These are phyloP conservation scores for Oophaga pumilio DNA, from an alignment of 2,113 vertebrate genomes.

Conservation along the genomic window DNA sequence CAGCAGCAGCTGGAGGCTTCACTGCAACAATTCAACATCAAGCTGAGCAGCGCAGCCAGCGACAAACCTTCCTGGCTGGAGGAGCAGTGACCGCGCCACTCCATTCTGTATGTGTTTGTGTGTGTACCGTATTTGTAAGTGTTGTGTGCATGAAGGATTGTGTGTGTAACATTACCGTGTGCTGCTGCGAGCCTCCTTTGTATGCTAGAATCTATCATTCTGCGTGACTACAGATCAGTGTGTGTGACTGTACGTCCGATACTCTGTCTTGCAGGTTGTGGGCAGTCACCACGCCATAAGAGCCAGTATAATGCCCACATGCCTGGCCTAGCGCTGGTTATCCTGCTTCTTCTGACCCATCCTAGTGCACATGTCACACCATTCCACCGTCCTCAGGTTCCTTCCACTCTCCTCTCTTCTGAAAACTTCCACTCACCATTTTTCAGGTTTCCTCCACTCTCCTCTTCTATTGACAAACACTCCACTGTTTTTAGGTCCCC, in stretches of 20 bases:
- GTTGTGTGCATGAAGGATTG: slow-evolving; percentile 12
- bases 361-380: neutral
- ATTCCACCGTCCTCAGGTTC: no score
- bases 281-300: neutral
- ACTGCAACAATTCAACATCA: slow-evolving; percentile 95
- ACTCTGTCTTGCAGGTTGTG: neutral
- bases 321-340: neutral
- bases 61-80: slow-evolving; percentile 99
- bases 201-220: neutral
- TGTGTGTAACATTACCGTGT: slow-evolving; percentile 17
- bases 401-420: neutral
- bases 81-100: slow-evolving; percentile 81
- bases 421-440: no score
- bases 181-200: neutral
- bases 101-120: neutral
- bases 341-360: neutral
- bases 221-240: neutral
- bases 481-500: neutral
- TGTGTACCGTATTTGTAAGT: slow-evolving; percentile 2
- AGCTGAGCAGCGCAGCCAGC: slow-evolving; percentile 84
- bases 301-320: neutral
- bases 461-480: neutral
- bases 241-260: neutral
- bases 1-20: slow-evolving; percentile 96
- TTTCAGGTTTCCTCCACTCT: neutral